Percentiles rank a stretch among this genome's conserved stretches.
These are phyloP conservation scores for Pipistrellus pipistrellus DNA, from an alignment of 2,797 vertebrate species.

Conservation along the genomic window DNA sequence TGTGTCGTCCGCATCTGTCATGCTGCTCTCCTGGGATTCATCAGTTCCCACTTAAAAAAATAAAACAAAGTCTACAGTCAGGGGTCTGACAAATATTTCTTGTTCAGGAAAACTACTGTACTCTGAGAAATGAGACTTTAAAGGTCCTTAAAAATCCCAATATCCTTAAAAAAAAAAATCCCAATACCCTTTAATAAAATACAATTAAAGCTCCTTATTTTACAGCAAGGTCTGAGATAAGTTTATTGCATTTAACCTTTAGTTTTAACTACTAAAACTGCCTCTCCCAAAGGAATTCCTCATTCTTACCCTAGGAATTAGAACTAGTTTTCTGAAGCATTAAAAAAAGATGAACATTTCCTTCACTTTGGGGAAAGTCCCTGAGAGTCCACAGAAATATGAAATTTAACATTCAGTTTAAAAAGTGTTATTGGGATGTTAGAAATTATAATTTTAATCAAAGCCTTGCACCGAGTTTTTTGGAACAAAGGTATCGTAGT, in stretches of 20 bases:
- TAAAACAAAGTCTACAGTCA: constrained; percentile 43
- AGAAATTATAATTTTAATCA: constrained; percentile 31
- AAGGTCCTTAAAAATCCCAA: not conserved
- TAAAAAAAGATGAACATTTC: constrained; percentile 10
- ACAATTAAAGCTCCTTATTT: constrained; percentile 36
- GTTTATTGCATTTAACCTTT: constrained; percentile 54
- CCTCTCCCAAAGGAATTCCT: not conserved
- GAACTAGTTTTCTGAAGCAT: not conserved
- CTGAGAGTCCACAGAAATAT: not conserved
- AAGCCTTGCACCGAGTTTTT: constrained; percentile 36
- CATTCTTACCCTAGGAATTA: constrained; percentile 9
- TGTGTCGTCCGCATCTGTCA: constrained; percentile 98
- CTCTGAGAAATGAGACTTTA: constrained; percentile 33
- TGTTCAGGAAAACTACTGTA: constrained; percentile 42
- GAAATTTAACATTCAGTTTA: constrained; percentile 13
- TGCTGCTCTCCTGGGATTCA: constrained; percentile 96
- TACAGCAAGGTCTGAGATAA: constrained; percentile 11
- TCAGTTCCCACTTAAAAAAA: constrained; percentile 92
- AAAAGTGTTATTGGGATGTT: not conserved
- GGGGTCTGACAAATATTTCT: constrained; percentile 6
- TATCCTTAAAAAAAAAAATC: constrained; percentile 7
- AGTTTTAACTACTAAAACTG: constrained; percentile 13
- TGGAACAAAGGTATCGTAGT: constrained; percentile 13
- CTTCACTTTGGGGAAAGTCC: not conserved
- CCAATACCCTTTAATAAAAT: constrained; percentile 35